Base-by-base conservation (phyloP, 2,888 invertebrate species). In the Phengaris arion region DNA sequence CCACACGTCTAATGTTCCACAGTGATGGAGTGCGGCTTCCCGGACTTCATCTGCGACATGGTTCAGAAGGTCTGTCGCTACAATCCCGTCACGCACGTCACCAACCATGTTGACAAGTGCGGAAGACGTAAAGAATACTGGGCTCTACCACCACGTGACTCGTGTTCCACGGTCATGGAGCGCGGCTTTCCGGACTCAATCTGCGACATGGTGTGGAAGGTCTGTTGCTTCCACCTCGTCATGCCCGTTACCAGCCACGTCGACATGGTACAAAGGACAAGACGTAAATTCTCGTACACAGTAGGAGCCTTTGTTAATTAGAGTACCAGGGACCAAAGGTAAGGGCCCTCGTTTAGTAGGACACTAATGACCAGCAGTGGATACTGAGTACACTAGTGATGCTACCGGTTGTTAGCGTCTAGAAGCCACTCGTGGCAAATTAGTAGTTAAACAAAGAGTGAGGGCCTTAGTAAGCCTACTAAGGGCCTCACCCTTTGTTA, bases 71-170 rank as follows among this genome's bases (percentile, higher is more conserved):
- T 94, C 80, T 97, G 97, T 86, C 94, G 95, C 83, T 97, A 97
- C 87, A 94, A 94, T 79, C 95, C 96, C 48, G 96, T 96, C 81
- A 94, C 95, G 81, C 95, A 95, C 22, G 95, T 96, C 82, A 97
- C 96, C 84, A 97, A 97, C 92, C 97, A 97, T 87, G 93, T 97
- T 83, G 97, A 97, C 88, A 97, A 97, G 90, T 97, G 97, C 89
- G 97, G 97, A 83, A 96, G 95, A 94, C 95, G 97, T 97, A 89
- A 95, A 95, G 78, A 45, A 6, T 55, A 70, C 12, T 48, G 48
- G 48, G 7, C 35, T 3, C 35, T 48, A 3, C 48, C 5, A 48
- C 48, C 48, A 48, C 48, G 97, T 35, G 97, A 97, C 90, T 94
- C 94, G 80, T 97, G 97, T 87, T 94, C 95, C 54, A 93, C 94